Evolutionary conservation across 2,888 invertebrate species (phyloP).

Genomic region (Aphodius sticticus): DNA sequence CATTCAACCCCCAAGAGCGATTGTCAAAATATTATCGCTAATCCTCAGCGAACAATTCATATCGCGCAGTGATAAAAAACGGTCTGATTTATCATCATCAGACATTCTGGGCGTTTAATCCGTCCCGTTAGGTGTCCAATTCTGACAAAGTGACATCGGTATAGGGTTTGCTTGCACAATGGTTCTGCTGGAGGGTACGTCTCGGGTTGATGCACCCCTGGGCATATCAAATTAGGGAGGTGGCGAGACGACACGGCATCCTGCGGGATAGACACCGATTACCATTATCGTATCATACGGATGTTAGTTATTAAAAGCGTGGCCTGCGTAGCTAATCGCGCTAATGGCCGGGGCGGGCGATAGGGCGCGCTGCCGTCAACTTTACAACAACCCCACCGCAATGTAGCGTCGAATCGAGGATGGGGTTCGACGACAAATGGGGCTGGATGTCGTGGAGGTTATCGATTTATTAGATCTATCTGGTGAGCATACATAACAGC

Average conservation of each 20-base stretch:
- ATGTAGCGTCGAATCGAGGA: background rate
- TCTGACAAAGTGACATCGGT: constrained; percentile 37
- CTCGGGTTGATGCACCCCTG: constrained; percentile 41
- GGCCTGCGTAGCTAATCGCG: constrained; percentile 58
- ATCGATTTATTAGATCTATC: background rate
- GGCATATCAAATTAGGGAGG: constrained; percentile 44
- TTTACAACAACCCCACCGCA: constrained; percentile 42
- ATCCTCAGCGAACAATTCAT: background rate
- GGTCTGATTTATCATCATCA: background rate
- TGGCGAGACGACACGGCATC: constrained; percentile 42
- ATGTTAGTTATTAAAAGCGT: constrained; percentile 60
- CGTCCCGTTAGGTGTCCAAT: constrained; percentile 18
- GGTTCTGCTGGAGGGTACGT: constrained; percentile 36
- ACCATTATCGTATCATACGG: constrained; percentile 58
- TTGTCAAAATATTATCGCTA: constrained; percentile 4
- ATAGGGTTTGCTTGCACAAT: constrained; percentile 44
- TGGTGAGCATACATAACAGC: background rate
- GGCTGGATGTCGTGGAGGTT: background rate
- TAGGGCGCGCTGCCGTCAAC: constrained; percentile 43
- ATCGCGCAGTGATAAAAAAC: background rate
- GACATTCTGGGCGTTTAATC: constrained; percentile 4
- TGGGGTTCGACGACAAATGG: background rate
- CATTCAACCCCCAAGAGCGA: background rate
- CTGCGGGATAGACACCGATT: constrained; percentile 50
- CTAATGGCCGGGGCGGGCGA: constrained; percentile 57